These are phyloP conservation scores for Neoarius graeffei DNA, from an alignment of 2,113 vertebrate genomes.

Conservation along the genomic window DNA sequence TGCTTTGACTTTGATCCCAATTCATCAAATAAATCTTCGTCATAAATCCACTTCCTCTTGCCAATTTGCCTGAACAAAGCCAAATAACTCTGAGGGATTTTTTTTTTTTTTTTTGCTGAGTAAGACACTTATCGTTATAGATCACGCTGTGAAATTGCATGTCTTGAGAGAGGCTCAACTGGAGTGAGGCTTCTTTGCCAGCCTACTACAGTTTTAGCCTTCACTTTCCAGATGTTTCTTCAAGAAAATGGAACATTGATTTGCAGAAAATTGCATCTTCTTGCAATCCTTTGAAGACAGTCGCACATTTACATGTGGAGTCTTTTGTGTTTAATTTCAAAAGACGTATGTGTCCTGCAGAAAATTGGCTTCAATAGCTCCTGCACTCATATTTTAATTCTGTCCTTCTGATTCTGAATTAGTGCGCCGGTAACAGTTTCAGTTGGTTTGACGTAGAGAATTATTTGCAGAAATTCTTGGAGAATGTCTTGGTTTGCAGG, in stretches of 20 bases:
- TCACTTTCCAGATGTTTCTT: constrained; percentile 18
- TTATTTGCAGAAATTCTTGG: constrained; percentile 2
- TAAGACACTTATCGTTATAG: constrained; percentile 18
- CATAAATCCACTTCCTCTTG: constrained; percentile 7
- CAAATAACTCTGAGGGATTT: constrained; percentile 15
- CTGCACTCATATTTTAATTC: background rate
- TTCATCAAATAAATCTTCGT: constrained; percentile 10
- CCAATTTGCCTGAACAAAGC: constrained; percentile 11
- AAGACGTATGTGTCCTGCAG: background rate
- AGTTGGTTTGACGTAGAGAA: constrained; percentile 31
- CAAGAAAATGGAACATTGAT: background rate
- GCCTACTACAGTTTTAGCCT: constrained; percentile 13
- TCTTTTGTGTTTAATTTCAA: background rate
- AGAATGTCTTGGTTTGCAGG: background rate
- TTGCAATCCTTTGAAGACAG: background rate
- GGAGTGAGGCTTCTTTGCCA: background rate
- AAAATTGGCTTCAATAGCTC: background rate
- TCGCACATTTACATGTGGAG: background rate
- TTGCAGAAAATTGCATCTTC: background rate
- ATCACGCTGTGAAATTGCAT: constrained; percentile 18
- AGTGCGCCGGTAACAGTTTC: background rate
- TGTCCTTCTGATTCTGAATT: background rate
- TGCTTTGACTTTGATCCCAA: constrained; percentile 19
- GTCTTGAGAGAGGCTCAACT: constrained; percentile 13
- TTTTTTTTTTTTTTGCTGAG: constrained; percentile 35